Conservation (phyloP, 2,888 invertebrate genomes). For the Phortica magna region DNA sequence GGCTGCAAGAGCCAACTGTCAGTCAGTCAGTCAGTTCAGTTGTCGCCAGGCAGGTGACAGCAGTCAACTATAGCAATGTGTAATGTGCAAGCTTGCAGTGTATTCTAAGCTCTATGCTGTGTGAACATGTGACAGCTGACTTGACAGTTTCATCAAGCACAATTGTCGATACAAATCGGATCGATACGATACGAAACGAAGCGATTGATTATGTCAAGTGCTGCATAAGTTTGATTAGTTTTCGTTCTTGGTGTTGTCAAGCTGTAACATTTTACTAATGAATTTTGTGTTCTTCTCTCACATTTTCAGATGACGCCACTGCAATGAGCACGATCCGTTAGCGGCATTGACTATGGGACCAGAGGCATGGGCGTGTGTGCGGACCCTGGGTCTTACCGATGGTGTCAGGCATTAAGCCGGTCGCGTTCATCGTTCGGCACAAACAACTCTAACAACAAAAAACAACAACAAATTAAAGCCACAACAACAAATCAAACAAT, state of each 20-base stretch:
- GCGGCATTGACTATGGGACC: conserved; percentile 89
- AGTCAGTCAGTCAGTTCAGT: background rate
- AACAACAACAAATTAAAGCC: conserved; percentile 43
- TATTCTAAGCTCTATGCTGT: background rate
- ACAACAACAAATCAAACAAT: conserved; percentile 73
- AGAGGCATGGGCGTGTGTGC: conserved; percentile 95
- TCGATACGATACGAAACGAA: background rate
- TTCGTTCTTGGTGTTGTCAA: conserved; percentile 11
- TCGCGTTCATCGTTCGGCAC: conserved; percentile 80
- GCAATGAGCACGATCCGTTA: conserved; percentile 89
- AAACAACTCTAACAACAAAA: conserved; percentile 59
- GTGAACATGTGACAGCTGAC: conserved; percentile 37
- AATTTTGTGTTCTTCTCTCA: conserved; percentile 18
- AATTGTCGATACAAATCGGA: background rate
- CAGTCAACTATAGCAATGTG: background rate
- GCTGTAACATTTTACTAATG: background rate
- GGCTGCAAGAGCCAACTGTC: background rate
- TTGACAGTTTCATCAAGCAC: conserved; percentile 53
- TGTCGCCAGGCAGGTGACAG: background rate
- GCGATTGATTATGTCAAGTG: conserved; percentile 40
- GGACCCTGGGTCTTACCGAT: conserved; percentile 87
- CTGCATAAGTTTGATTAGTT: conserved; percentile 23
- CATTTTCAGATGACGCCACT: conserved; percentile 81
- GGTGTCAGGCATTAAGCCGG: conserved; percentile 82
- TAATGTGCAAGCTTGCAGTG: background rate